Base-by-base conservation (phyloP, 2,888 invertebrate species). In the Biston stratarius region DNA sequence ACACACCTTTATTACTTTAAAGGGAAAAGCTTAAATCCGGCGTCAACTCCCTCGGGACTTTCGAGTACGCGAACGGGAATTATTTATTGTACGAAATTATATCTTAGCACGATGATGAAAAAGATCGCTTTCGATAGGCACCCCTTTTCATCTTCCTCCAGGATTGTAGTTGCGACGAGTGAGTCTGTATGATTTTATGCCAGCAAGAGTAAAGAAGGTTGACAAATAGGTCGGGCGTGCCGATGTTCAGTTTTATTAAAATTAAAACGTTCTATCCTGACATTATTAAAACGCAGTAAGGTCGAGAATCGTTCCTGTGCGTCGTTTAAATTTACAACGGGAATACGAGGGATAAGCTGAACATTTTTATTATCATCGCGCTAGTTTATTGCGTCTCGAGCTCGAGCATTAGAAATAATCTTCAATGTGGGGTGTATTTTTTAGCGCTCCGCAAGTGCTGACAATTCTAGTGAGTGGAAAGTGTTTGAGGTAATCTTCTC, bases 1-100 rank as follows among this genome's bases (percentile, higher is more conserved):
- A 93, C 86, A 91, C 92, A 92, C 92, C 93, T 94, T 92, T 94
- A 93, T 93, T 91, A 91, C 93, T 91, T 89, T 88, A 88, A 90
- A 89, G 86, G 86, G 89, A 92, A 89, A 91, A 90, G 88, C 90
- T 90, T 85, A 86, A 93, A 91, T 92, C 90, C 88, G 83, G 83
- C 89, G 87, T 81, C 82, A 81, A 79, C 77, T 83, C 82, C 85
- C 85, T 84, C 74, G 79, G 85, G 88, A 84, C 88, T 88, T 91
- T 88, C 86, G 85, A 87, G 87, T 80, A 83, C 83, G 81, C 80
- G 82, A 83, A 83, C 82, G 74, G 69, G 79, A 86, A 87, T 90
- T 90, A 90, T 87, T 90, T 90, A 90, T 87, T 86, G 84, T 77
- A 85, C 90, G 86, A 91, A 88, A 92, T 87, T 91, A 88, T 90